A percentile compares a stretch with the other conserved stretches of the same genome.
Conservation (phyloP, 2,888 invertebrate species). For the Calliopum simillimum region DNA sequence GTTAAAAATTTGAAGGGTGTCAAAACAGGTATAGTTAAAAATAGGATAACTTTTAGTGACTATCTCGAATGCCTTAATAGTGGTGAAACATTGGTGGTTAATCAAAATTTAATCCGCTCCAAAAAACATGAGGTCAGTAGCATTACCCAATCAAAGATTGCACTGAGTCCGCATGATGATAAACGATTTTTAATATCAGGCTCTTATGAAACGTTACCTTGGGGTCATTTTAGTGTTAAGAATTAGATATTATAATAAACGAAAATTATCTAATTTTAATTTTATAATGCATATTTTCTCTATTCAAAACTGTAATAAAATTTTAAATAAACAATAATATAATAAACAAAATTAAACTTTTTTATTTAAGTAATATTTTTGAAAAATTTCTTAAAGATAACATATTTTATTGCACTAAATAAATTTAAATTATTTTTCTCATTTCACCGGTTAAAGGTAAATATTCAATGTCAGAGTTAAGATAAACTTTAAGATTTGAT, state of each 20-base stretch:
- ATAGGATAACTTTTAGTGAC: background rate
- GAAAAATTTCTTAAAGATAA: no score
- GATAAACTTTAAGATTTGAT: conserved; percentile 10
- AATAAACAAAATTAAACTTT: no score
- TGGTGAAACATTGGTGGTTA: background rate
- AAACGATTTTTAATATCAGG: conserved; percentile 17
- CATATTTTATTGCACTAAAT: no score
- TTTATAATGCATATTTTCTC: no score
- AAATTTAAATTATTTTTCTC: no score
- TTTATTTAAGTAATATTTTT: no score
- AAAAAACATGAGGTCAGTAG: background rate
- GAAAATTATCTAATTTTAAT: no score
- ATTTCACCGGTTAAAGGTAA: no score
- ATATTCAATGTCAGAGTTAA: conserved; percentile 31
- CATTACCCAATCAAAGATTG: background rate
- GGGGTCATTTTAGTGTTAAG: conserved; percentile 11
- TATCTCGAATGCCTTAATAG: background rate
- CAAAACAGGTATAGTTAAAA: conserved; percentile 12
- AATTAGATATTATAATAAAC: no score
- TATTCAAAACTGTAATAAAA: no score
- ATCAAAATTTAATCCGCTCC: background rate
- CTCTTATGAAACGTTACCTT: conserved; percentile 8
- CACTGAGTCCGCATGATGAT: conserved; percentile 20
- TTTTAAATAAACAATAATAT: no score
- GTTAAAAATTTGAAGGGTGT: conserved; percentile 14